Evolutionary conservation across 1,140 invertebrate species (phyloP).

Genomic region (Limonius californicus): DNA sequence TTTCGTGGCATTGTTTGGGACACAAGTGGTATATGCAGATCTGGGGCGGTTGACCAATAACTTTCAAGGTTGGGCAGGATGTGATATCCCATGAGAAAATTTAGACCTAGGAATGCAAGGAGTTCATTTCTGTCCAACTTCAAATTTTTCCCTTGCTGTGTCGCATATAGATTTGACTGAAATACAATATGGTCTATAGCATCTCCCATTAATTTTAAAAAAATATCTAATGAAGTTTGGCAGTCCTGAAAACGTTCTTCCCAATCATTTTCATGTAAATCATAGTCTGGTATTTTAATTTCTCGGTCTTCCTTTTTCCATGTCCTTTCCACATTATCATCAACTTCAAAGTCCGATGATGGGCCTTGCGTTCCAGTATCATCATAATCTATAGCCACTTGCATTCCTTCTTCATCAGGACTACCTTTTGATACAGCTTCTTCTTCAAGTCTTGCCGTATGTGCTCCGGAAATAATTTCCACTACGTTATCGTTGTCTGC

Average conservation of each 20-base stretch:
- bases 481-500: background rate
- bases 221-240: background rate
- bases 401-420: too few species aligned
- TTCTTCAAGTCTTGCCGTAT: too few species aligned
- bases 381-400: too few species aligned
- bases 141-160: background rate
- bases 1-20: background rate
- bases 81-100: background rate
- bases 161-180: background rate
- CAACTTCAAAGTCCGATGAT: background rate
- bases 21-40: background rate
- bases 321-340: background rate
- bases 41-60: background rate
- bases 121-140: background rate
- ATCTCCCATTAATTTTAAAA: slow-evolving; percentile 6
- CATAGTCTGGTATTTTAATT: too few species aligned
- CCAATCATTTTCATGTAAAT: background rate
- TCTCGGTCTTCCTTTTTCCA: background rate
- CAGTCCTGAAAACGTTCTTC: background rate
- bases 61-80: background rate
- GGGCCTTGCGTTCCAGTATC: background rate
- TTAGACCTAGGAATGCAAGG: background rate
- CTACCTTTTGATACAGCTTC: too few species aligned
- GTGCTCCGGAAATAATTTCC: background rate
- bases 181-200: background rate